Conservation (phyloP, 1,140 invertebrate genomes). For the Drosophila pseudoananassae region DNA sequence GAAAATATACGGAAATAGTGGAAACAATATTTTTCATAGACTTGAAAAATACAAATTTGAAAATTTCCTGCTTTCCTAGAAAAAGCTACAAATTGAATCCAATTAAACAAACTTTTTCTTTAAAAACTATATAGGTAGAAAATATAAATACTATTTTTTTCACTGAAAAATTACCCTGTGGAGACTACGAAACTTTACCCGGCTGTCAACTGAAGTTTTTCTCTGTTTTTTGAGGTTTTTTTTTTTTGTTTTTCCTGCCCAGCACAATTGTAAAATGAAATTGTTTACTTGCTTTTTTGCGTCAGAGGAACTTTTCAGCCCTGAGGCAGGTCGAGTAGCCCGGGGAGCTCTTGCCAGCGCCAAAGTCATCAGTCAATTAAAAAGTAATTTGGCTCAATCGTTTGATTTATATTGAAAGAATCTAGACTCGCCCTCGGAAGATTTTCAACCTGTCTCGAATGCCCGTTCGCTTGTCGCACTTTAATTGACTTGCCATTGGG, state of each 20-base stretch:
- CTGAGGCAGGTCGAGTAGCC: conserved; percentile 19
- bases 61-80: too few relatives aligned
- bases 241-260: conserved; percentile 20
- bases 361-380: conserved; percentile 63
- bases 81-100: too few relatives aligned
- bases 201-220: conserved; percentile 38
- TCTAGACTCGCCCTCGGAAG: conserved; percentile 3
- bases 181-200: conserved; percentile 14
- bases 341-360: conserved; percentile 11
- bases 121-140: background rate
- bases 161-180: background rate
- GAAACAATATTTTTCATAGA: background rate
- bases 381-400: conserved; percentile 54
- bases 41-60: too few relatives aligned
- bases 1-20: background rate
- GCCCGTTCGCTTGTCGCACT: conserved; percentile 25
- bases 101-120: too few relatives aligned
- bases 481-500: conserved; percentile 65
- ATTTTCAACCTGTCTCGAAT: conserved; percentile 7
- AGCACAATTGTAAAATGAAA: conserved; percentile 37
- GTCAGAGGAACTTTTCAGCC: conserved; percentile 20
- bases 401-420: conserved; percentile 57
- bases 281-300: conserved; percentile 47
- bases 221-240: background rate
- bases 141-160: background rate